Evolutionary conservation across 2,113 vertebrate species (phyloP), one percentile per base, ranked within the genome.

Genomic region (Brienomyrus brachyistius): DNA sequence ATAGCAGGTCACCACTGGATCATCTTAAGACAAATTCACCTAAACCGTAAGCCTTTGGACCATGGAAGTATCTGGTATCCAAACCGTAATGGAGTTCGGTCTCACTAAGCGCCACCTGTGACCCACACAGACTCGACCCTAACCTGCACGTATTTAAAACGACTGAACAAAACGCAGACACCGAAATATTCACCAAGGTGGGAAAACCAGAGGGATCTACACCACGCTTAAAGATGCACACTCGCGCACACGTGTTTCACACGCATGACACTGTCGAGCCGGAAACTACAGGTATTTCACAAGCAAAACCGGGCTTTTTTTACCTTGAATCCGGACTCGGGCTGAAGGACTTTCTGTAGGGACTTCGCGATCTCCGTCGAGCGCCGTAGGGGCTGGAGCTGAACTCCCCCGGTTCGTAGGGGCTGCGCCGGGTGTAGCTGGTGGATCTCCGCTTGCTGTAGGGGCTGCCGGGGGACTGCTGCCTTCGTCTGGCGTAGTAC

Each of bases 371-470:
- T 74, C 97, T 95, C 8, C 97, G 96, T 5, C 97, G 96, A 90
- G 97, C 94, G 40, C 95, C 94, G 93, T 98, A 97, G 1, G 97
- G 98, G 88, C 97, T 97, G 40, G 97, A 94, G 0, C 94, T 95
- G 87, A 97, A 95, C 77, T 98, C 97, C 19, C 97, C 97, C 35
- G 97, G 97, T 91, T 99, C 98, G 15, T 97, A 98, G 0, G 97
- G 97, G 90, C 97, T 98, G 93, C 97, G 97, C 48, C 97, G 96
- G 91, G 96, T 96, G 88, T 97, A 99, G 92, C 97, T 99, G 5
- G 98, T 97, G 0, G 98, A 98, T 74, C 97, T 95, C 31, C 98
- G 97, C 93, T 97, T 97, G 90, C 95, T 95, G 66, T 94, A 97
- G 0, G 97, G 95, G 90, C 96, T 98, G 50, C 91, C 93, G 1